A percentile compares a stretch with the other conserved stretches of the same genome.
These are phyloP conservation scores for Bombylius major DNA, from an alignment of 2,888 invertebrate species.

Conservation along the genomic window DNA sequence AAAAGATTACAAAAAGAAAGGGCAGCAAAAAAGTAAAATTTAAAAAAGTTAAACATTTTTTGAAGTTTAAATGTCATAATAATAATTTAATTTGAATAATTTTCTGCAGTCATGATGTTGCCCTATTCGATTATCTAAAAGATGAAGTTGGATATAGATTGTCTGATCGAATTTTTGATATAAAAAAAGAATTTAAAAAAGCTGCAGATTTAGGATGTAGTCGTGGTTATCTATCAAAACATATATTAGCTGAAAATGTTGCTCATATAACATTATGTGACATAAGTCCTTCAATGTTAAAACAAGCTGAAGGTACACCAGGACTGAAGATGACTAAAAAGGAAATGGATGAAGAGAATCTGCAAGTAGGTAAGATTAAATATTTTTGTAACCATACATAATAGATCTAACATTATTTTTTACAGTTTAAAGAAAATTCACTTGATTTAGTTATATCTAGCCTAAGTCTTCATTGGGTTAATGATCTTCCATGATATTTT, in stretches of 20 bases:
- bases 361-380: slow-evolving; percentile 39
- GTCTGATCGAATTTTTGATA: slow-evolving; percentile 86
- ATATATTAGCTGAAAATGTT: slow-evolving; percentile 65
- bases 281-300: slow-evolving; percentile 58
- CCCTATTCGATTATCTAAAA: slow-evolving; percentile 75
- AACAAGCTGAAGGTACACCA: slow-evolving; percentile 55
- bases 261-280: slow-evolving; percentile 72
- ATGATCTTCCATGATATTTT: slow-evolving; percentile 84
- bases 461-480: slow-evolving; percentile 90
- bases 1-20: slow-evolving; percentile 80
- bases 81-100: background rate
- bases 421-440: slow-evolving; percentile 58
- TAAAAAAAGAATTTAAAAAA: slow-evolving; percentile 75
- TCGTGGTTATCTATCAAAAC: slow-evolving; percentile 75
- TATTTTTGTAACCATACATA: too few relatives aligned
- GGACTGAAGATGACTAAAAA: slow-evolving; percentile 50
- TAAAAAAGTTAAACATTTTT: background rate
- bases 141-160: slow-evolving; percentile 83
- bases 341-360: slow-evolving; percentile 73
- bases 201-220: slow-evolving; percentile 78
- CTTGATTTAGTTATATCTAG: slow-evolving; percentile 83
- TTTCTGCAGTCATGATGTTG: slow-evolving; percentile 49
- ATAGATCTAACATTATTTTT: slow-evolving; percentile 6
- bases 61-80: background rate
- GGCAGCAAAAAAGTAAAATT: slow-evolving; percentile 45